Conservation (phyloP, 2,888 invertebrate species). For the Homarus gammarus region DNA sequence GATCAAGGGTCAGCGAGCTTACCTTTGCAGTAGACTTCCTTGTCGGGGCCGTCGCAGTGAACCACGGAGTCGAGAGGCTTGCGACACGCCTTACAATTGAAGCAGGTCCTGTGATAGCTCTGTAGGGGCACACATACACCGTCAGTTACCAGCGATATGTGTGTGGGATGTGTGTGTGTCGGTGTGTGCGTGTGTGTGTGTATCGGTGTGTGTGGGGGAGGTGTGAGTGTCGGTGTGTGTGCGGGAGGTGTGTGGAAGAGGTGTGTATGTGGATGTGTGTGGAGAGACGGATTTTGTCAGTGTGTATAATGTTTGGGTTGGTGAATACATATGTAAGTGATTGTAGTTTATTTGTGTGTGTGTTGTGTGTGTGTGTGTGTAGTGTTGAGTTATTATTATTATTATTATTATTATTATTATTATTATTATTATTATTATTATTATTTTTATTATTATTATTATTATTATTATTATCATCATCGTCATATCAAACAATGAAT, state of each 20-base stretch:
- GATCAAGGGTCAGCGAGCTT: neutral
- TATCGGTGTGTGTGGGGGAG: neutral
- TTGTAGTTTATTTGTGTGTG: no score
- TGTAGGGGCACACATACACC: constrained; percentile 76
- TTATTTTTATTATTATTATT: no score
- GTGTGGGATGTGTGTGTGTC: neutral
- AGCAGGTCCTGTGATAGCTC: constrained; percentile 91
- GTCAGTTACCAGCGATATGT: neutral
- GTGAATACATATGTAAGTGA: no score
- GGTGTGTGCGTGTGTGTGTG: neutral
- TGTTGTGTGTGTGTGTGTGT: no score
- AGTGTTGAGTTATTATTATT: no score
- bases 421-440: no score
- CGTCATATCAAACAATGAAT: no score
- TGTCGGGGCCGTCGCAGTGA: constrained; percentile 93
- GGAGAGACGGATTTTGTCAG: no score
- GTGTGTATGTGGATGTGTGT: neutral
- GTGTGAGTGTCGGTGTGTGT: neutral
- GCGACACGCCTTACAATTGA: constrained; percentile 92
- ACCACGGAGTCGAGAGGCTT: constrained; percentile 93
- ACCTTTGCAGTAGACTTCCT: constrained; percentile 87
- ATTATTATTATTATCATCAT: no score
- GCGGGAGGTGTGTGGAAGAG: no score
- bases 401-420: no score
- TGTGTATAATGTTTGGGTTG: no score